phyloP scores from a whole-genome alignment of 2,797 vertebrate genomes.

The Lophius americanus region DNA sequence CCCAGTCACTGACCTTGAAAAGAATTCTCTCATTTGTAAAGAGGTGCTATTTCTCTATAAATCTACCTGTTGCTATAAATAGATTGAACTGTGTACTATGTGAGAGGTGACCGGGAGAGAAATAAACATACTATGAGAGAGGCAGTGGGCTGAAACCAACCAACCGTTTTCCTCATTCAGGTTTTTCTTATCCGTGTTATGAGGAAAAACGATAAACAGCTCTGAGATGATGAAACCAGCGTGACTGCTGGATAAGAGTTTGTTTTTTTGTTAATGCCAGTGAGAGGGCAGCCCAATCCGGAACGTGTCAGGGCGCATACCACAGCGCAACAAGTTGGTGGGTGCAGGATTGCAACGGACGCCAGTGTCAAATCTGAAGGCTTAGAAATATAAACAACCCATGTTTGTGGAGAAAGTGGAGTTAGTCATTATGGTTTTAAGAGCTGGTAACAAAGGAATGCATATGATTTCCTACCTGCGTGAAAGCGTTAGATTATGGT shows the following conservation, averaged over 20 bases:
- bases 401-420: conserved; percentile 28
- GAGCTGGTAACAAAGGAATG: not conserved
- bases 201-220: conserved; percentile 16
- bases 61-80: too few relatives aligned
- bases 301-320: conserved; percentile 56
- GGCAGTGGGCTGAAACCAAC: too few relatives aligned
- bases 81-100: too few relatives aligned
- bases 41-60: too few relatives aligned
- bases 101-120: too few relatives aligned
- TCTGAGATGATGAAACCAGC: conserved; percentile 25
- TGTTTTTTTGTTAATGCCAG: conserved; percentile 45
- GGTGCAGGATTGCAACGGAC: conserved; percentile 51
- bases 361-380: conserved; percentile 33
- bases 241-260: conserved; percentile 1
- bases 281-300: conserved; percentile 13
- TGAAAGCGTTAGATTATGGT: not conserved
- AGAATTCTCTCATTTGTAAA: too few relatives aligned
- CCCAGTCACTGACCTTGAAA: too few relatives aligned
- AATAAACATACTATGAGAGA: too few relatives aligned
- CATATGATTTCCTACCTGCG: not conserved
- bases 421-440: conserved; percentile 3
- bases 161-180: not conserved
- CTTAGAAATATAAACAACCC: conserved; percentile 55
- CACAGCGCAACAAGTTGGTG: conserved; percentile 61
- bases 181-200: not conserved